A percentile compares a stretch with the other conserved stretches of the same genome.
phyloP scores from a whole-genome alignment of 2,888 invertebrate species.

The Himalopsyche kuldschensis region DNA sequence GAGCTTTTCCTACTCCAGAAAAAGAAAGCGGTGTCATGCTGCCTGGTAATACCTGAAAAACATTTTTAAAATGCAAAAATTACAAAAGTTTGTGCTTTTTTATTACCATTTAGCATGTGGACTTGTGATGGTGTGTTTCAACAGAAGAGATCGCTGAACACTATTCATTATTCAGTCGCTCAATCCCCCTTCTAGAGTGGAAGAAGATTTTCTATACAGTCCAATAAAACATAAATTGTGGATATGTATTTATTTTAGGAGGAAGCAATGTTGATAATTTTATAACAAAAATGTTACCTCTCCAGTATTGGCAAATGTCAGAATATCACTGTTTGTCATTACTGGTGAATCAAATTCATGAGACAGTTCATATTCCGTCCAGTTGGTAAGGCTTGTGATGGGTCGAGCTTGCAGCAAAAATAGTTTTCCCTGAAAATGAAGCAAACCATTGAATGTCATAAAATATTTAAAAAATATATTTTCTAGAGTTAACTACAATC shows the following conservation, averaged over 20 bases:
- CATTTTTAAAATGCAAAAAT: not conserved
- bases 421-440: conserved; percentile 53
- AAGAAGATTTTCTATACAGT: too few species aligned
- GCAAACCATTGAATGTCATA: too few species aligned
- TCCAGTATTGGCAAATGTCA: conserved; percentile 74
- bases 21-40: conserved; percentile 15
- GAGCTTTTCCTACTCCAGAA: conserved; percentile 18
- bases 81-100: too few species aligned
- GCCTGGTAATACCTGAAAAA: conserved; percentile 30
- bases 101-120: too few species aligned
- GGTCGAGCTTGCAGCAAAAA: conserved; percentile 77
- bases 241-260: too few species aligned
- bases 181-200: too few species aligned
- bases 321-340: conserved; percentile 65
- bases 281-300: conserved; percentile 52
- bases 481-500: too few species aligned
- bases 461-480: too few species aligned
- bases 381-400: conserved; percentile 71
- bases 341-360: conserved; percentile 77
- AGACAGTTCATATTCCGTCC: conserved; percentile 76
- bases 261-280: too few species aligned
- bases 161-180: conserved; percentile 43
- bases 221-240: too few species aligned
- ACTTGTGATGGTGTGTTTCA: too few species aligned
- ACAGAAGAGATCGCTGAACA: too few species aligned